Base-by-base conservation (phyloP, 2,888 invertebrate genomes). In the Drosophila picticornis region DNA sequence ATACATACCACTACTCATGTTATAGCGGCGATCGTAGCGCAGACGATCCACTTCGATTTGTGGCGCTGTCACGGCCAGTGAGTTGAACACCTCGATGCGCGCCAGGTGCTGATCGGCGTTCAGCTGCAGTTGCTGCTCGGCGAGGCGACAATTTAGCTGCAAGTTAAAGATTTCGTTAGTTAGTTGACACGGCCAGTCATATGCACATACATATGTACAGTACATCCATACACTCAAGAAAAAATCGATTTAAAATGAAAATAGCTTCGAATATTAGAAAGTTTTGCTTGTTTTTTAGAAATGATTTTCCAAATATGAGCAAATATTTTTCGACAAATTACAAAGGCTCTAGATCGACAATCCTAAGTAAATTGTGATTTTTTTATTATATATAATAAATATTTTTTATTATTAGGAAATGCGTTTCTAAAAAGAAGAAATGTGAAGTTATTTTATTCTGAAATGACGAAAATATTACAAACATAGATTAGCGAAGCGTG, bases 61-160 rank as follows among this genome's bases (percentile, higher is more conserved):
- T 0, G 97, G 96, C 2, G 97, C 96, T 63, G 96, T 94, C 7
- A 97, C 97, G 92, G 96, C 96, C 73, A 97, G 95, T 72, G 96
- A 96, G 91, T 97, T 97, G 88, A 96, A 97, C 19, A 97, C 96
- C 91, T 96, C 96, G 64, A 97, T 93, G 72, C 93, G 91, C 62
- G 93, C 93, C 84, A 93, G 84, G 74, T 93, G 92, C 75, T 91
- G 91, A 64, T 93, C 87, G 75, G 93, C 75, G 87, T 88, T 80
- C 91, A 93, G 80, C 76, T 92, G 72, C 87, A 94, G 67, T 63
- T 69, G 83, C 68, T 88, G 81, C 61, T 92, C 83, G 59, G 92
- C 82, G 65, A 87, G 91, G 62, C 88, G 89, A 82, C 94, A 94
- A 86, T 94, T 92, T 36, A 93, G 90, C 94, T 94, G 81, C 36